These are phyloP conservation scores for Phengaris arion DNA, from an alignment of 2,888 invertebrate genomes.

Conservation along the genomic window DNA sequence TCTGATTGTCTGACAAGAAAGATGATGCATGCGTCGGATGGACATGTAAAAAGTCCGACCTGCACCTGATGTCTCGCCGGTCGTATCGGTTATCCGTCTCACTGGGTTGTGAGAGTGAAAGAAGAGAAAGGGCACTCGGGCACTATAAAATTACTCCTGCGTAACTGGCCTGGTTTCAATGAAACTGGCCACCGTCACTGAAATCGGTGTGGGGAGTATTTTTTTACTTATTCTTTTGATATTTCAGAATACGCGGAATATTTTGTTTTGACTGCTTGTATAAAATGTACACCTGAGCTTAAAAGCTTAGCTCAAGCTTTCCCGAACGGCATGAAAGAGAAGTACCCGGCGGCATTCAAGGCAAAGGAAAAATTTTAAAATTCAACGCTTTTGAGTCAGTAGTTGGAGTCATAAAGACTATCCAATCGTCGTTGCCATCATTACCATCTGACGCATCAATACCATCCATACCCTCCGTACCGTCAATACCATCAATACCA, in stretches of 20 bases:
- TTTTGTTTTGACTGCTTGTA: neutral
- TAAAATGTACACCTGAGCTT: slow-evolving; percentile 3
- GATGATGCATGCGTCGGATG: too few species aligned
- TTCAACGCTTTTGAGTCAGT: neutral
- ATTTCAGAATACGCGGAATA: neutral
- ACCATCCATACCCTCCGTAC: neutral
- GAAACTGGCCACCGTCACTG: too few species aligned
- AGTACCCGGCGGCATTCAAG: neutral
- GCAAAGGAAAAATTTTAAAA: neutral
- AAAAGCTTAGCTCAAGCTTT: neutral
- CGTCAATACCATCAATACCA: neutral
- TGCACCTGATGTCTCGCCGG: too few species aligned
- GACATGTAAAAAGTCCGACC: too few species aligned
- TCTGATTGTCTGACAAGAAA: too few species aligned
- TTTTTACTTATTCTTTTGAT: neutral
- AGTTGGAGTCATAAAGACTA: neutral
- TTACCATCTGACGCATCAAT: neutral
- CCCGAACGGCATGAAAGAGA: neutral
- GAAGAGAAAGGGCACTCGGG: too few species aligned
- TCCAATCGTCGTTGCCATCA: neutral
- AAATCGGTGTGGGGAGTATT: too few species aligned
- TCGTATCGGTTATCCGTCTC: too few species aligned
- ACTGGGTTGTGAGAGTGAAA: too few species aligned
- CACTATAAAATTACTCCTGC: too few species aligned
- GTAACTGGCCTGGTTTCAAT: too few species aligned